Conservation (phyloP, 1,140 invertebrate genomes). For the Micrasema longulum region DNA sequence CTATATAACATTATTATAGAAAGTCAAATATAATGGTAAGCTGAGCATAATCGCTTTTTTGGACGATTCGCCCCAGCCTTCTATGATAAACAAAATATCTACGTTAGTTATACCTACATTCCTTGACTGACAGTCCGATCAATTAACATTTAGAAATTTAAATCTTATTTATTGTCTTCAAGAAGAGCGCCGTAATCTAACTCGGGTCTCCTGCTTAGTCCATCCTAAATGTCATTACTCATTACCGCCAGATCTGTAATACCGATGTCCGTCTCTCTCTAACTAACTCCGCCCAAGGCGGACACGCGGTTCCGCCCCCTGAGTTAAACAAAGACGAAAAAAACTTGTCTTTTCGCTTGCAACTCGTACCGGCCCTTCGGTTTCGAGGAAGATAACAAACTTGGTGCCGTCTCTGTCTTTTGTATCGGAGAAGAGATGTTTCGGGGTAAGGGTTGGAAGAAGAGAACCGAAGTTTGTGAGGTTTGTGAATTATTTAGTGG, state of each 20-base stretch:
- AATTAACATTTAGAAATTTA: constrained; percentile 26
- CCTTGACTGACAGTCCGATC: constrained; percentile 18
- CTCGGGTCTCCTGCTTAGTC: constrained; percentile 19
- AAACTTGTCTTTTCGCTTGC: constrained; percentile 36
- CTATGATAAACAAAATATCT: no score
- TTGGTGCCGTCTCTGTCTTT: not conserved
- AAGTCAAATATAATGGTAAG: no score
- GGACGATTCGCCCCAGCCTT: no score
- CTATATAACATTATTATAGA: no score
- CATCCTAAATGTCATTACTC: constrained; percentile 45
- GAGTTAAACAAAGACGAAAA: constrained; percentile 45
- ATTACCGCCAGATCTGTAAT: constrained; percentile 25
- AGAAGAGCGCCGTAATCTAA: not conserved
- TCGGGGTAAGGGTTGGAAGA: not conserved
- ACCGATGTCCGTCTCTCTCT: constrained; percentile 32
- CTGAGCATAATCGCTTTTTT: no score
- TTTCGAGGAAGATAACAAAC: not conserved
- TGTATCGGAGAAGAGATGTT: not conserved
- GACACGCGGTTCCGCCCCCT: constrained; percentile 38
- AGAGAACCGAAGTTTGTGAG: not conserved
- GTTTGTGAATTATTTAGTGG: constrained; percentile 22
- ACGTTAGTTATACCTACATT: constrained; percentile 10
- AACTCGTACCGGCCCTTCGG: constrained; percentile 28
- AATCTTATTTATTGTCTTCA: constrained; percentile 37
- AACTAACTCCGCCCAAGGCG: constrained; percentile 44